Base-by-base conservation (phyloP, 2,113 vertebrate genomes). In the Upupa epops region DNA sequence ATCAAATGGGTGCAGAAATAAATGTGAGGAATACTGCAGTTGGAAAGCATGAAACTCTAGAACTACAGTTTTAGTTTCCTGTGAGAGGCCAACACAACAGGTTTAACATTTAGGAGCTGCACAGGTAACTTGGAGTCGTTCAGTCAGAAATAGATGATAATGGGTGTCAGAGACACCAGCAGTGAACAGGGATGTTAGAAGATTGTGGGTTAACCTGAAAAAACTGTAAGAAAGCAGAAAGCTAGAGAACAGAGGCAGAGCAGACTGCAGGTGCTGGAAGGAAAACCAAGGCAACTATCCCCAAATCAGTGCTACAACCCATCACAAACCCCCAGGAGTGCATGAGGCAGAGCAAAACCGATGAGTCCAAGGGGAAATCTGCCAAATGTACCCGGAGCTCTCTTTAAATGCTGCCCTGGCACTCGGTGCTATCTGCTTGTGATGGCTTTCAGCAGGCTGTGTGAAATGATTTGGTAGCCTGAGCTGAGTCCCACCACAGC, bases 401-500 rank as follows among this genome's bases (percentile, higher is more conserved):
- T 55, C 45, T 42, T 52, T 34, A 73, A 78, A 37, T 0, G 11
- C 72, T 61, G 55, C 71, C 32, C 75, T 3, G 22, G 65, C 45
- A 59, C 56, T 2, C 77, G 2, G 11, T 9, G 2, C 80, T 90
- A 28, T 83, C 83, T 79, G 66, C 51, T 12, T 17, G 70, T 9
- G 73, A 54, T 88, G 77, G 92, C 85, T 88, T 83, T 89, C 83
- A 75, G 76, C 86, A 68, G 72, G 56, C 90, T 75, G 70, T 3
- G 8, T n/a, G 90, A 66, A 86, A 46, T 69, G 49, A 78, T 86
- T 88, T 75, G 68, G 93, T 84, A 82, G 94, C 83, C 80, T 90
- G 58, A 89, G 86, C 81, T 42, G 92, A 92, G 83, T 90, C 74
- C 70, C 90, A 82, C 90, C 93, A 55, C 80, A 75, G 93, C 81